Conservation (phyloP, 2,888 invertebrate species). For the Drosophila differens region DNA sequence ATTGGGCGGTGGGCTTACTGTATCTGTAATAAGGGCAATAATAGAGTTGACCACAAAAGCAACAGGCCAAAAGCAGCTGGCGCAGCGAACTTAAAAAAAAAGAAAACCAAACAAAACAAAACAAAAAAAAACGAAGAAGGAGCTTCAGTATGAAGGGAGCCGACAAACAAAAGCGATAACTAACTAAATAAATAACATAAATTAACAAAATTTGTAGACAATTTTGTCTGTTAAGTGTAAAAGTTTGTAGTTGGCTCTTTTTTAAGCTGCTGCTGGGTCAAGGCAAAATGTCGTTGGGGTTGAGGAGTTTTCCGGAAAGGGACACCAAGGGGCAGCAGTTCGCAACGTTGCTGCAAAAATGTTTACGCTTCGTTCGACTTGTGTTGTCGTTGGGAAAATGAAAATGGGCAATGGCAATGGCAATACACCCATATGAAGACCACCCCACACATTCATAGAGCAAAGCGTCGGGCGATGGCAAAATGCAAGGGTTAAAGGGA, state of each 20-base stretch:
- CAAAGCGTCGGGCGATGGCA: conserved; percentile 17
- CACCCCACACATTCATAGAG: neutral
- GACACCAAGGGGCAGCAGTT: conserved; percentile 29
- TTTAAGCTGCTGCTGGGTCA: conserved; percentile 20
- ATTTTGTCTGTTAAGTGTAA: conserved; percentile 78
- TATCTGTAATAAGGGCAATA: conserved; percentile 49
- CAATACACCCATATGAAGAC: conserved; percentile 45
- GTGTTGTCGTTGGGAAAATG: conserved; percentile 27
- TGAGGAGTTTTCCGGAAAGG: neutral
- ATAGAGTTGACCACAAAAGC: conserved; percentile 55
- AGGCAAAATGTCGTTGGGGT: conserved; percentile 8
- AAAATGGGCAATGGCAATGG: conserved; percentile 57
- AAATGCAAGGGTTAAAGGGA: conserved; percentile 29
- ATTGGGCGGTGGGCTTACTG: neutral
- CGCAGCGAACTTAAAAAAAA: conserved; percentile 11
- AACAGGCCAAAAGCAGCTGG: conserved; percentile 46
- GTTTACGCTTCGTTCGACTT: conserved; percentile 68
- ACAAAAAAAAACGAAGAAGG: neutral
- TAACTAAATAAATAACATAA: conserved; percentile 80
- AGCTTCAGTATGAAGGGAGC: conserved; percentile 7
- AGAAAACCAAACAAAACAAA: neutral
- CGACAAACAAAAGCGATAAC: conserved; percentile 69
- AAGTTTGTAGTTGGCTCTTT: conserved; percentile 62
- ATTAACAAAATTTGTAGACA: conserved; percentile 79
- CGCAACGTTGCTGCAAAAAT: conserved; percentile 52